Evolutionary conservation across 2,888 invertebrate species (phyloP).

Genomic region (Sericinus montela): DNA sequence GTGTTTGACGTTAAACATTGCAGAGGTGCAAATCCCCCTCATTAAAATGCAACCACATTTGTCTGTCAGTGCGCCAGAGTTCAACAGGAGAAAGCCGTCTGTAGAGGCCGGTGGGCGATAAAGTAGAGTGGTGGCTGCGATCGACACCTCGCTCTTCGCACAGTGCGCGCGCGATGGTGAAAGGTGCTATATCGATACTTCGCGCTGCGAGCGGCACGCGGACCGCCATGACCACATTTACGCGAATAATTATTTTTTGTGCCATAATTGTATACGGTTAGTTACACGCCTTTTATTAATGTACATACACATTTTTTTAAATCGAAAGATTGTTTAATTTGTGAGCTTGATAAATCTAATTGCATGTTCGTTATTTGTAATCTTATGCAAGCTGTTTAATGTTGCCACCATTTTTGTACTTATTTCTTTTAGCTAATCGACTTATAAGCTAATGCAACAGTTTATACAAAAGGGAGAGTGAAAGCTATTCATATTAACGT

Average conservation of each 20-base stretch:
- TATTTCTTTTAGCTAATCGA: constrained; percentile 36
- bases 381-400: constrained; percentile 61
- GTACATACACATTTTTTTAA: constrained; percentile 19
- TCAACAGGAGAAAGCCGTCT: constrained; percentile 64
- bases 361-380: constrained; percentile 37
- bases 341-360: constrained; percentile 15
- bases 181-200: constrained; percentile 64
- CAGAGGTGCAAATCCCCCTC: background rate
- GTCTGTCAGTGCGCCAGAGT: constrained; percentile 31
- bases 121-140: constrained; percentile 33
- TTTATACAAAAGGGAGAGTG: constrained; percentile 56
- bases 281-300: constrained; percentile 33
- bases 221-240: constrained; percentile 52
- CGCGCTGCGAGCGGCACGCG: constrained; percentile 42
- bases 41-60: constrained; percentile 5
- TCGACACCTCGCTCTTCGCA: constrained; percentile 24
- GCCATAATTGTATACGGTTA: constrained; percentile 66
- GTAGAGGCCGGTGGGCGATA: constrained; percentile 55
- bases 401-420: constrained; percentile 28
- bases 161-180: constrained; percentile 74
- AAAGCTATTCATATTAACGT: constrained; percentile 46
- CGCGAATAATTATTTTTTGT: constrained; percentile 63
- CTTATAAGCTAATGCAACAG: constrained; percentile 51
- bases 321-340: background rate
- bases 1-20: background rate